Percentiles rank a stretch among this genome's conserved stretches.
Evolutionary conservation across 2,888 invertebrate genomes (phyloP).

Genomic region (Tortricodes alternella): DNA sequence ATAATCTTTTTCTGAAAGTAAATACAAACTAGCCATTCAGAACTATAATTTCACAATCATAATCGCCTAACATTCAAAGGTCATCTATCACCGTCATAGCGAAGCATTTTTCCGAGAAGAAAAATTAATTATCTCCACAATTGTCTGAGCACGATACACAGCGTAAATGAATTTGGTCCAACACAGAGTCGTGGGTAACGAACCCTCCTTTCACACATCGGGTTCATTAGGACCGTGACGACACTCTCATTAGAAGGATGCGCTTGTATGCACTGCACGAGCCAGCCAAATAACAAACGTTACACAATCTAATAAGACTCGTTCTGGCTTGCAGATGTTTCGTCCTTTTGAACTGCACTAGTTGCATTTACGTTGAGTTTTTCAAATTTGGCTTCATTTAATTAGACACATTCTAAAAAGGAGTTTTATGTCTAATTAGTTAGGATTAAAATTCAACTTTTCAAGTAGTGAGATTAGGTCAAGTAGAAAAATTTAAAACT

Average conservation of each 20-base stretch:
- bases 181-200: constrained; percentile 23
- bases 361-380: constrained; percentile 20
- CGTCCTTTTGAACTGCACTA: not conserved
- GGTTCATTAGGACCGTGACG: constrained; percentile 27
- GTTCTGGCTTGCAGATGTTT: not conserved
- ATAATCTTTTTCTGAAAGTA: too few relatives aligned
- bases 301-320: not conserved
- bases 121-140: constrained; percentile 25
- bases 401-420: constrained; percentile 16
- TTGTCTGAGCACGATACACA: constrained; percentile 14
- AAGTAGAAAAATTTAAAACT: too few relatives aligned
- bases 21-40: too few relatives aligned
- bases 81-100: constrained; percentile 18
- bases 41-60: not conserved
- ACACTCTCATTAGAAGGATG: constrained; percentile 31
- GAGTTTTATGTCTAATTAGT: not conserved
- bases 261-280: constrained; percentile 21
- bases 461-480: too few relatives aligned
- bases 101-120: not conserved
- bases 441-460: too few relatives aligned
- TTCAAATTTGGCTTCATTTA: constrained; percentile 31
- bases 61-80: not conserved
- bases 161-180: constrained; percentile 27
- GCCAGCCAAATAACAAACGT: not conserved
- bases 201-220: constrained; percentile 30